Conservation (phyloP, 2,797 vertebrate genomes). For the Scarus forsteni region DNA sequence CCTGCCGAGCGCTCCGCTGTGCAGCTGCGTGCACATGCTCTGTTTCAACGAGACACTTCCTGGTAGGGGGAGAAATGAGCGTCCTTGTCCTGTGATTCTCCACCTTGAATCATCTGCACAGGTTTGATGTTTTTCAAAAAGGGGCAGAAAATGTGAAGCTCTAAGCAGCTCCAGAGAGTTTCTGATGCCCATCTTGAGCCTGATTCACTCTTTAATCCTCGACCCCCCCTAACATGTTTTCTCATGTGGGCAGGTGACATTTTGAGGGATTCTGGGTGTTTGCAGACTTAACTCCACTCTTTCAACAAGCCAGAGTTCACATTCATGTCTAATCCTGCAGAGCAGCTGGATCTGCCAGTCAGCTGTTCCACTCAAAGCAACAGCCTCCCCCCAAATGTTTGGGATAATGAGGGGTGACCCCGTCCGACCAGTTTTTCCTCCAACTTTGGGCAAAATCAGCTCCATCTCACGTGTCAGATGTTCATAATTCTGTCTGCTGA, state of each 20-base stretch:
- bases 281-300: constrained; percentile 31
- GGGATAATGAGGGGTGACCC: constrained; percentile 27
- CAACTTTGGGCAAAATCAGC: not conserved
- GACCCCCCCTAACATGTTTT: constrained; percentile 1
- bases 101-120: constrained; percentile 3
- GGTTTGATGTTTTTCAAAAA: not conserved
- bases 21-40: constrained; percentile 11
- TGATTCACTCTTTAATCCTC: constrained; percentile 15
- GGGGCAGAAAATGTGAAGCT: not conserved
- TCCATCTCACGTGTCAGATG: not conserved
- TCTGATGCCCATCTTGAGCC: not conserved
- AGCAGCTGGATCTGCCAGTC: constrained; percentile 52
- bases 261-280: constrained; percentile 35
- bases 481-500: not conserved
- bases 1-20: constrained; percentile 3
- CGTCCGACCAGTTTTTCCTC: not conserved
- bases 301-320: constrained; percentile 27
- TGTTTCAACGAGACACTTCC: constrained; percentile 27
- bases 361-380: constrained; percentile 18
- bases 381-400: constrained; percentile 8
- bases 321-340: constrained; percentile 41
- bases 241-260: constrained; percentile 37
- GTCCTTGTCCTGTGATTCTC: constrained; percentile 5
- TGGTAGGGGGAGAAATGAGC: constrained; percentile 10
- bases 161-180: constrained; percentile 16